phyloP scores from a whole-genome alignment of 2,113 vertebrate species.

The Cyanoliseus patagonus region DNA sequence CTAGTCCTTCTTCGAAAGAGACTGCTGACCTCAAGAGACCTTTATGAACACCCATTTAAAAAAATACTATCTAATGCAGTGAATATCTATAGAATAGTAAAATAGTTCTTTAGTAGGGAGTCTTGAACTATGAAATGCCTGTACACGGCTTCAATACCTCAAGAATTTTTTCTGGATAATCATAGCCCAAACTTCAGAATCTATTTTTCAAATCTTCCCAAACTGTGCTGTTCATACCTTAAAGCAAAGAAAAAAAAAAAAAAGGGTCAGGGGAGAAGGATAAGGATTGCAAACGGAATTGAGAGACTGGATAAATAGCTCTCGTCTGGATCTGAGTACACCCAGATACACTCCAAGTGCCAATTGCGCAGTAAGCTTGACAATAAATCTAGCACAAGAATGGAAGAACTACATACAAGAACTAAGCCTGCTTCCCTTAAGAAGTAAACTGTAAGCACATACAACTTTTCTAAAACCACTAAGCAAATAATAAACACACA shows the following conservation, averaged over 20 bases:
- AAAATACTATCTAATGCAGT: not conserved
- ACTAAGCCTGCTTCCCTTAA: not conserved
- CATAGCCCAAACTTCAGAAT: not conserved
- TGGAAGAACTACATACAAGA: not conserved
- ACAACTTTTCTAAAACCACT: not conserved
- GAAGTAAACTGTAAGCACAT: not conserved
- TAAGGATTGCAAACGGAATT: not conserved
- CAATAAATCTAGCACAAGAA: constrained; percentile 13
- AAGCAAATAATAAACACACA: not conserved
- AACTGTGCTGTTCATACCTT: not conserved
- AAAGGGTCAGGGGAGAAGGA: not conserved
- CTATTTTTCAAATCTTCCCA: not conserved
- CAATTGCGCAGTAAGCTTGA: not conserved
- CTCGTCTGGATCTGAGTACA: not conserved
- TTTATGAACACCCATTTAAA: not conserved
- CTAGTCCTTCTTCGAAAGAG: not conserved
- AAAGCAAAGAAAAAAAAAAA: not conserved
- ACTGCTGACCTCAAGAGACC: not conserved
- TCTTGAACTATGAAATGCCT: not conserved
- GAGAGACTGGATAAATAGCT: not conserved
- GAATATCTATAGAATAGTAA: not conserved
- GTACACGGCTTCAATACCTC: not conserved
- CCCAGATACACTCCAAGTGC: not conserved
- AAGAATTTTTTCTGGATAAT: not conserved
- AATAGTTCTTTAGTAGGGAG: not conserved